Conservation (phyloP, 2,888 invertebrate genomes). For the Fragum sueziense region DNA sequence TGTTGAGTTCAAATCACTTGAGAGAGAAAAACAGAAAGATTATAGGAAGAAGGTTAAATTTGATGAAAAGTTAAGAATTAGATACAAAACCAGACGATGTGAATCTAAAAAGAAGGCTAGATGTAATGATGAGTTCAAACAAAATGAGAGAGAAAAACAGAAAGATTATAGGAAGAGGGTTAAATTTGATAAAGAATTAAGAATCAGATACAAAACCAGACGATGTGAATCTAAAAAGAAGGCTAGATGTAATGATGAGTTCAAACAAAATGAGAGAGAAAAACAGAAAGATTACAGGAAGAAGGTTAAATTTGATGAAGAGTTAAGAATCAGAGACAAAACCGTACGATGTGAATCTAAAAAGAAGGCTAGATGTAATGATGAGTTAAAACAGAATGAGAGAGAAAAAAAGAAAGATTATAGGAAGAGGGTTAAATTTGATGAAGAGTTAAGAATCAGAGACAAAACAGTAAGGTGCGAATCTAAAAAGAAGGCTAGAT, state of each 20-base stretch:
- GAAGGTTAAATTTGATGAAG: no score
- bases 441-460: no score
- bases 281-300: not conserved
- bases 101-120: not conserved
- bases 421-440: no score
- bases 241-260: constrained; percentile 15
- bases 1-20: not conserved
- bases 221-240: constrained; percentile 14
- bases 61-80: not conserved
- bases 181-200: constrained; percentile 12
- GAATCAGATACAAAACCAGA: constrained; percentile 1
- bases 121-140: not conserved
- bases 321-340: constrained; percentile 1
- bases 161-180: not conserved
- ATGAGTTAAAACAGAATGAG: no score
- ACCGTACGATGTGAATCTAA: not conserved
- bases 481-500: constrained; percentile 15
- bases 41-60: not conserved
- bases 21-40: not conserved
- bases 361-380: no score
- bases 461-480: not conserved
- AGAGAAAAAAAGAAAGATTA: no score
- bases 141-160: not conserved
- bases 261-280: constrained; percentile 10
- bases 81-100: not conserved